These are phyloP conservation scores for Montipora capitata DNA, from an alignment of 92 coral and sea anemone genomes.

Conservation along the genomic window DNA sequence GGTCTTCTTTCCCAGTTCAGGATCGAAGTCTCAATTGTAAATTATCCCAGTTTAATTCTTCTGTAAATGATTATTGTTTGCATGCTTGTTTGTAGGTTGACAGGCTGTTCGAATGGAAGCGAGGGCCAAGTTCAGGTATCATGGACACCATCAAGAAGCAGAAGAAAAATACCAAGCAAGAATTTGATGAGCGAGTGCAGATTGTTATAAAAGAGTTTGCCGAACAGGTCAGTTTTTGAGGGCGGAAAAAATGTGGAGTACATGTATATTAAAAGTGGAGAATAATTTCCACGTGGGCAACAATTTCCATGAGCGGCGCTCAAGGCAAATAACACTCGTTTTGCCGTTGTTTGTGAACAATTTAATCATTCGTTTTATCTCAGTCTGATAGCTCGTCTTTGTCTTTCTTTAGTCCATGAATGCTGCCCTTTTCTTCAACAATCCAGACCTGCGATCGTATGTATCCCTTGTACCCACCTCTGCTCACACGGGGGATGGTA, in stretches of 20 bases:
- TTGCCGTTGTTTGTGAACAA: too few relatives aligned
- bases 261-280: too few relatives aligned
- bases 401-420: slow-evolving; percentile 81
- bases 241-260: neutral
- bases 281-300: too few relatives aligned
- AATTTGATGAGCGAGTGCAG: slow-evolving; percentile 96
- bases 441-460: slow-evolving; percentile 90
- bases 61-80: neutral
- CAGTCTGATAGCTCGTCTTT: neutral
- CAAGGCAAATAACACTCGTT: too few relatives aligned
- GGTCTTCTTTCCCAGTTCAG: too few relatives aligned
- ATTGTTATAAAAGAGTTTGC: slow-evolving; percentile 90
- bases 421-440: slow-evolving; percentile 91
- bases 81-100: slow-evolving; percentile 79
- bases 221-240: slow-evolving; percentile 84
- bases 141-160: slow-evolving; percentile 95
- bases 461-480: slow-evolving; percentile 97
- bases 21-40: too few relatives aligned
- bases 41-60: too few relatives aligned
- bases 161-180: slow-evolving; percentile 95
- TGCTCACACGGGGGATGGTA: slow-evolving; percentile 99
- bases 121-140: slow-evolving; percentile 97
- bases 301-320: too few relatives aligned
- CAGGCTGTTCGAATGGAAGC: slow-evolving; percentile 98
- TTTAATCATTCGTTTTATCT: too few relatives aligned